A percentile compares a stretch with the other conserved stretches of the same genome.
Conservation (phyloP, 2,888 invertebrate species). For the Eilema caniola region DNA sequence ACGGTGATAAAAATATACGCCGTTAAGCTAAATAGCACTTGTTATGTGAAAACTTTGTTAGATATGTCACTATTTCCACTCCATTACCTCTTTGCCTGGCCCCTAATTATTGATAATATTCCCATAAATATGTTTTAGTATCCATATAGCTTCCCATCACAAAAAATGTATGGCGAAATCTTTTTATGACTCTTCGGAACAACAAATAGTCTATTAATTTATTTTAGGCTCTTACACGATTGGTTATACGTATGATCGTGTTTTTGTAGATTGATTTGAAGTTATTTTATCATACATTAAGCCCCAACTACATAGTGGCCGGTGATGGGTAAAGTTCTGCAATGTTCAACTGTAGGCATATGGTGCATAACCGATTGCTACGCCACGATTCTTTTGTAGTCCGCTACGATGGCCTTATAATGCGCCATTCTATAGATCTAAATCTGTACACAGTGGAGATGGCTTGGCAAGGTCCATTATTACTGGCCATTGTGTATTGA, state of each 20-base stretch:
- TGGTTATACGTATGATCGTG: not conserved
- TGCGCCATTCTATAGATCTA: too few relatives aligned
- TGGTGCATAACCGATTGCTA: too few relatives aligned
- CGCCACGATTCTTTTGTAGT: too few relatives aligned
- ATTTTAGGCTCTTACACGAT: not conserved
- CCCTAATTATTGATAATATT: slow-evolving; percentile 35
- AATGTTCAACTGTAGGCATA: too few relatives aligned
- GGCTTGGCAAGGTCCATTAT: too few relatives aligned
- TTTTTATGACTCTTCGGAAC: slow-evolving; percentile 13
- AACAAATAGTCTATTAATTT: slow-evolving; percentile 15
- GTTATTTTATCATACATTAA: not conserved
- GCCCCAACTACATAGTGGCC: not conserved
- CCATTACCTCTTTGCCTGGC: slow-evolving; percentile 35
- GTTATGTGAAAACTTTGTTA: slow-evolving; percentile 40
- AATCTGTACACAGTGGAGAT: too few relatives aligned
- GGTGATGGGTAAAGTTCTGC: too few relatives aligned
- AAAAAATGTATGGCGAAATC: slow-evolving; percentile 20
- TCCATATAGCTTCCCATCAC: slow-evolving; percentile 19
- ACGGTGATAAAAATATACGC: slow-evolving; percentile 26
- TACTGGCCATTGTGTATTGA: too few relatives aligned
- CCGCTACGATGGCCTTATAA: too few relatives aligned
- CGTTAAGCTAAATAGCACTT: slow-evolving; percentile 40
- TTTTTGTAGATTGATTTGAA: not conserved
- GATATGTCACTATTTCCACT: slow-evolving; percentile 35
- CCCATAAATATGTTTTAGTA: slow-evolving; percentile 33